Conservation (phyloP, 2,888 invertebrate species). For the Cheilosia variabilis region DNA sequence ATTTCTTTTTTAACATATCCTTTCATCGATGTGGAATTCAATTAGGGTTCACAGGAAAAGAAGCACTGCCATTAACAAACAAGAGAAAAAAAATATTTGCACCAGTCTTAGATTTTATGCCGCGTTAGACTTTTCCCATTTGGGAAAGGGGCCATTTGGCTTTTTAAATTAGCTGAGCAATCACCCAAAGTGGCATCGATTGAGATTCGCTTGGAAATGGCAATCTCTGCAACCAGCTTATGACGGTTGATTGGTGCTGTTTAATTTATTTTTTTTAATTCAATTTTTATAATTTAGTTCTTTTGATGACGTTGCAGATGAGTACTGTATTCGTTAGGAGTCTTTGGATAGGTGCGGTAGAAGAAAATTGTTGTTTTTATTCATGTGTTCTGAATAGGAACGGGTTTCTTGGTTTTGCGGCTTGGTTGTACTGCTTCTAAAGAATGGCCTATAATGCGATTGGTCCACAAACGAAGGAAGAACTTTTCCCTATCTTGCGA, state of each 20-base stretch:
- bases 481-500: too few relatives aligned
- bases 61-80: constrained; percentile 25
- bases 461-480: too few relatives aligned
- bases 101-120: constrained; percentile 25
- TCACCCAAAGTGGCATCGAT: constrained; percentile 27
- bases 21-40: constrained; percentile 65
- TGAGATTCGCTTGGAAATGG: background rate
- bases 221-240: constrained; percentile 36
- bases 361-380: too few relatives aligned
- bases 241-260: constrained; percentile 1
- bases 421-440: too few relatives aligned
- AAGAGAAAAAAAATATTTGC: constrained; percentile 14
- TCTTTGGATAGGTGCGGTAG: too few relatives aligned
- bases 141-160: constrained; percentile 29
- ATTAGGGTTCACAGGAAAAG: constrained; percentile 40
- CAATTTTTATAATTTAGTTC: too few relatives aligned
- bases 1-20: constrained; percentile 56
- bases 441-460: too few relatives aligned
- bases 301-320: too few relatives aligned
- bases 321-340: too few relatives aligned
- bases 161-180: constrained; percentile 52
- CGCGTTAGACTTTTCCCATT: constrained; percentile 4
- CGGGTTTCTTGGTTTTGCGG: too few relatives aligned
- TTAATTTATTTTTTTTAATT: too few relatives aligned
- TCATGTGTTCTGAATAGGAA: too few relatives aligned